Base-by-base conservation (phyloP, 2,113 vertebrate species). In the Egretta garzetta region DNA sequence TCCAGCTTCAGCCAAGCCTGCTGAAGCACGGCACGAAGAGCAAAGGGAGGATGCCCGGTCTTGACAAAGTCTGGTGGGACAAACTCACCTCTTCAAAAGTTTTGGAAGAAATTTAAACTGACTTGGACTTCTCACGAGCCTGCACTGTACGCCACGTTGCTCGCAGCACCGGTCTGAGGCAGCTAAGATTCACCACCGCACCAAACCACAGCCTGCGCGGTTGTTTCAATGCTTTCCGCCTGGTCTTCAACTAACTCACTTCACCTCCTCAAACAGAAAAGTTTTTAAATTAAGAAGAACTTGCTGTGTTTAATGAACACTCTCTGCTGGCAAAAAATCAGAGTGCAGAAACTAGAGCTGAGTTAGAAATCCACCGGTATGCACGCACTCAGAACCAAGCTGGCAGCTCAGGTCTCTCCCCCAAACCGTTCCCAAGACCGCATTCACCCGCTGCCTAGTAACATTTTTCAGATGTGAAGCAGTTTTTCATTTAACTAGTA, bases 231-330 rank as follows among this genome's bases (percentile, higher is more conserved):
- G 1, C 19, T 27, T 88, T 62, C 70, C 10, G 4, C 5, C 21
- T 17, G 21, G 26, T 45, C 20, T 13, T 64, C 24, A 63, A 11
- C 16, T 26, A 37, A 37, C 28, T 22, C 8, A 2, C 45, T 90
- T 90, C 33, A 49, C 28, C 17, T 47, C 23, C 14, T 39, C 24
- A 49, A 80, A 70, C 7, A 32, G 10, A 1, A 1, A 80, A 55
- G 28, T 27, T 91, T 66, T 19, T 47, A 10, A 18, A 41, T 17
- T 82, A 23, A 64, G 64, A 79, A 81, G 26, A 47, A 16, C 3
- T 14, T 0, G 0, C 7, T 43, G 13, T 16, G 18, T 7, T 4
- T 55, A 28, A 47, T 9, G 16, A 81, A 73, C 1, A 1, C 16
- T 73, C n/a, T 59, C 43, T n/a, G 13, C 27, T 4, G 24, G 47